These are phyloP conservation scores for Sminthurides bifidus DNA, from an alignment of 1,140 invertebrate genomes.

Conservation along the genomic window DNA sequence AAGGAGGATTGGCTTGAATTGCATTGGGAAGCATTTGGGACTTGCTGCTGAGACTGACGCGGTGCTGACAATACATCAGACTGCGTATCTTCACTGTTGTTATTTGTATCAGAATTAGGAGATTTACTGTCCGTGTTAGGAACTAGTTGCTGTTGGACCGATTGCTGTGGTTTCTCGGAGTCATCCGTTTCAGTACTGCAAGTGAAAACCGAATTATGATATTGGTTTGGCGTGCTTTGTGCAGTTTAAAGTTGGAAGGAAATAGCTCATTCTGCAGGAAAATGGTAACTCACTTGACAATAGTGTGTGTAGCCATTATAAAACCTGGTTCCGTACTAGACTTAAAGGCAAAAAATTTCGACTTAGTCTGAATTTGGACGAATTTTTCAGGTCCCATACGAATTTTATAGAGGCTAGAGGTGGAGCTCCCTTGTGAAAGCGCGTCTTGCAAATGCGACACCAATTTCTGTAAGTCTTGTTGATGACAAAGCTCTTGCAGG, in stretches of 20 bases:
- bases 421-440: slow-evolving; percentile 50
- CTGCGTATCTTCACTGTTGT: slow-evolving; percentile 11
- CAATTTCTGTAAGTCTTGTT: slow-evolving; percentile 54
- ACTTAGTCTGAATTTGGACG: slow-evolving; percentile 75
- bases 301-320: slow-evolving; percentile 81
- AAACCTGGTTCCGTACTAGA: slow-evolving; percentile 61
- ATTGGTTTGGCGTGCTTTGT: neutral
- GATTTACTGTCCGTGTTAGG: slow-evolving; percentile 3
- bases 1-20: slow-evolving; percentile 3
- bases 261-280: neutral
- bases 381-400: slow-evolving; percentile 60
- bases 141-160: neutral
- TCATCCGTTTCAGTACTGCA: slow-evolving; percentile 10
- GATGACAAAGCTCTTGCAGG: slow-evolving; percentile 66
- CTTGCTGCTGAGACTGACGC: slow-evolving; percentile 11
- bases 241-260: neutral
- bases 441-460: slow-evolving; percentile 62
- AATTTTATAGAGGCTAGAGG: slow-evolving; percentile 64
- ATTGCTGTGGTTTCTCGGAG: slow-evolving; percentile 8
- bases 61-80: neutral
- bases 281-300: slow-evolving; percentile 44
- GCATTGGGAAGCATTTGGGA: too few relatives aligned
- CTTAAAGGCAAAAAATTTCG: slow-evolving; percentile 64
- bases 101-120: slow-evolving; percentile 14
- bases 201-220: slow-evolving; percentile 3